A percentile compares a stretch with the other conserved stretches of the same genome.
Evolutionary conservation across 2,113 vertebrate species (phyloP).

Genomic region (Heteronetta atricapilla): DNA sequence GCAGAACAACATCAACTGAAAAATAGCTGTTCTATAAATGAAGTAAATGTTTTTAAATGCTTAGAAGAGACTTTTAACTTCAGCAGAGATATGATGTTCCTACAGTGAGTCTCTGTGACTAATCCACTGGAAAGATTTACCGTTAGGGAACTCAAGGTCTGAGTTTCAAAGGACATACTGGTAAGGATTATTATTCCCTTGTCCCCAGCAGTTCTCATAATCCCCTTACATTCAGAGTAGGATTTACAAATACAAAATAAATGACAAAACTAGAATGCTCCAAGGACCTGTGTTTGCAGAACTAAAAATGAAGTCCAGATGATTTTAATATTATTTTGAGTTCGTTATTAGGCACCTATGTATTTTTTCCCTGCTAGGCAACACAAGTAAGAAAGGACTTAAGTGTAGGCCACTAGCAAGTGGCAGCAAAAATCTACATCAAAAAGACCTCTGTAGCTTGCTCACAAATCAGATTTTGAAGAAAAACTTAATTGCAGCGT

Average conservation of each 20-base stretch:
- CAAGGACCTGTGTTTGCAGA: not conserved
- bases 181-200: slow-evolving; percentile 69
- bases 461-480: not conserved
- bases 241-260: slow-evolving; percentile 57
- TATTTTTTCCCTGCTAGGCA: not conserved
- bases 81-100: slow-evolving; percentile 8
- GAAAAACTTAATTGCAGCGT: not conserved
- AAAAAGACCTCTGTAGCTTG: not conserved
- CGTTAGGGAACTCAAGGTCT: slow-evolving; percentile 31
- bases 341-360: not conserved
- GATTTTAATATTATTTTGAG: slow-evolving; percentile 7
- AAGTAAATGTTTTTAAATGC: slow-evolving; percentile 22
- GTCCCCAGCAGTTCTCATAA: slow-evolving; percentile 45
- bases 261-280: slow-evolving; percentile 30
- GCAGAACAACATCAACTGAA: not conserved
- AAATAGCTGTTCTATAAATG: slow-evolving; percentile 11
- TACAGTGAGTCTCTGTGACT: not conserved
- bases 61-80: slow-evolving; percentile 25
- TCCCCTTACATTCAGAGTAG: slow-evolving; percentile 18
- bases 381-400: not conserved
- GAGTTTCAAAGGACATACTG: slow-evolving; percentile 59
- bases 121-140: slow-evolving; percentile 61
- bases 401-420: not conserved
- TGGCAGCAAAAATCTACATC: not conserved
- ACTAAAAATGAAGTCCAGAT: slow-evolving; percentile 19